Base-by-base conservation (phyloP, 53 echinoderm and acorn worm species). In the Antedon mediterranea region DNA sequence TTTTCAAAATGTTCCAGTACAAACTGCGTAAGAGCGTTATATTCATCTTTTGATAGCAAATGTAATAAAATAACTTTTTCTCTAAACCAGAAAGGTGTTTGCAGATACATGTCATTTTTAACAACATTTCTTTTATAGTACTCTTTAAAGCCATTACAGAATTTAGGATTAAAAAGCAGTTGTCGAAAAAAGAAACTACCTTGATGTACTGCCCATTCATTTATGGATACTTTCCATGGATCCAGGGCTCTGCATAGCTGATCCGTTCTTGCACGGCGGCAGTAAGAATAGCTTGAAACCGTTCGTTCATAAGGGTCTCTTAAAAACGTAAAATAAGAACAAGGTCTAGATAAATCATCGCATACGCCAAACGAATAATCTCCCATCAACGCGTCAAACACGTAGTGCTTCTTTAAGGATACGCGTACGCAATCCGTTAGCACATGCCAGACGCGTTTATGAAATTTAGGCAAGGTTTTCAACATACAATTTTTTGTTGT, bases 181-280 rank as follows among this genome's bases (percentile, higher is more conserved):
- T 93, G 90, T 20, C 86, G 76, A 73, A 93, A 90, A 79, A 93
- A 88, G 33, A 87, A 93, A 44, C 88, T 93, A 0, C 93, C 93
- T 44, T 93, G 93, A 31, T 90, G 90, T 0, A 86, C 26, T 13
- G 84, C 90, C 93, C 93, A 93, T 33, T 90, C 86, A 43, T 86
- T 90, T 23, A 93, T 83, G 0, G 84, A 30, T 28, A 84, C 84
- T 15, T 88, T 79, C 84, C 89, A 82, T 3, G 93, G 83, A 26
- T 84, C 76, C 27, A 88, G 77, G 18, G 87, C 86, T 29, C 37
- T 74, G 75, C 93, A 93, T 1, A 87, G 86, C 43, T 90, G 93
- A 75, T 93, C 93, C 31, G 34, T 43, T 30, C 82, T 80, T 4
- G 90, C 88, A 43, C 84, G 78, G 30, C 84, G 76, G 76, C 93